These are phyloP conservation scores for Heterotilapia buettikoferi DNA, from an alignment of 2,113 vertebrate species.

Conservation along the genomic window DNA sequence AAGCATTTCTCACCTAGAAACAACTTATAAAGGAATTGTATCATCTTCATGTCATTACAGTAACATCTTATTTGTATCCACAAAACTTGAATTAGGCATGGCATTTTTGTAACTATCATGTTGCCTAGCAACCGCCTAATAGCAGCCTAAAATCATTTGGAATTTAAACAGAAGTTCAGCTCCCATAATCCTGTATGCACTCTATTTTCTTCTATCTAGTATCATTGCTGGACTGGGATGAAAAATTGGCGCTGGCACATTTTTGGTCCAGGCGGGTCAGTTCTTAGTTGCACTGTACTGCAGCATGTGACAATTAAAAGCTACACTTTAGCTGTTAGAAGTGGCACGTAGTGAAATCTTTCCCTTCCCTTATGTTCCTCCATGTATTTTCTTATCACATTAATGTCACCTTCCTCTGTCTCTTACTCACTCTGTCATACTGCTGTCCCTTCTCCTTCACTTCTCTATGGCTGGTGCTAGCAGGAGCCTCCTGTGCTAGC, in stretches of 20 bases:
- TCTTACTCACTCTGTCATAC: not conserved
- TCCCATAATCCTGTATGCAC: accelerated
- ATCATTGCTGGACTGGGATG: not conserved
- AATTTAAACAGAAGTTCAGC: not conserved
- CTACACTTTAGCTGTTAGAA: not conserved
- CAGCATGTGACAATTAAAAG: not conserved
- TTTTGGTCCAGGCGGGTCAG: not conserved
- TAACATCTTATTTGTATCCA: not conserved
- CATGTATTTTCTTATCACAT: not conserved
- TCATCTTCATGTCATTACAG: not conserved
- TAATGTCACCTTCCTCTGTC: not conserved
- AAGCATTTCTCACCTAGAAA: not conserved
- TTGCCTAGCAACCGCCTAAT: not conserved
- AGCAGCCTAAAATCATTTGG: not conserved
- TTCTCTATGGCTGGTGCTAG: not conserved
- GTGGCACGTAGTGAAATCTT: not conserved
- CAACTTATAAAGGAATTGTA: not conserved
- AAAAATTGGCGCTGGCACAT: accelerated
- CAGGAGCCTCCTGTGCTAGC: not conserved
- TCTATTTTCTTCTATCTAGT: not conserved
- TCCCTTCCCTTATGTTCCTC: not conserved
- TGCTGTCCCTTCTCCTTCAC: not conserved
- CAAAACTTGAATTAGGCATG: not conserved
- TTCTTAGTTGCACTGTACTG: not conserved
- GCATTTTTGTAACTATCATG: not conserved